Base-by-base conservation (phyloP, 2,888 invertebrate genomes). In the Hybos culiciformis region DNA sequence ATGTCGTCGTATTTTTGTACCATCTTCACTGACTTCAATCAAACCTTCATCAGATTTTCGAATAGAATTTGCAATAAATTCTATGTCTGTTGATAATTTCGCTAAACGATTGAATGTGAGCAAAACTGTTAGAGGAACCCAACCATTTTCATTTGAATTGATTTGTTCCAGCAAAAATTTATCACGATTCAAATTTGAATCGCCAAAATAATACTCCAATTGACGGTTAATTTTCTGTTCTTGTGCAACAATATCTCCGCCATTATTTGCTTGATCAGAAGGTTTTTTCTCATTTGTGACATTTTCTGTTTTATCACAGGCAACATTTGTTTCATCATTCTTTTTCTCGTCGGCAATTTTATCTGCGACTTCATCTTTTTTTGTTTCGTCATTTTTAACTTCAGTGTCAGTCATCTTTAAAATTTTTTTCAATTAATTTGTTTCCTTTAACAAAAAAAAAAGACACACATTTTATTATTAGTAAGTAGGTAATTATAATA, bases 111-210 rank as follows among this genome's bases (percentile, higher is more conserved):
- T 92, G 63, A 97, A 98, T 46, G 80, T 90, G 37, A 85, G 68
- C 66, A 98, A 74, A 0, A 84, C 77, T 0, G 81, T 77, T 37
- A 97, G 61, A 0, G 87, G 77, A 17, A 98, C 77, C 97, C 97
- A 91, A 3, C 88, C 96, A 42, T 92, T 85, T 48, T 93, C 85
- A 51, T 91, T 85, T 49, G 85, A 70, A 52, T 78, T 78, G 2
- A 85, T 76, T 67, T 92, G 83, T 47, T 86, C 85, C 53, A 80
- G 77, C n/a, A 98, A 70, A 61, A 96, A 98, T 65, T 86, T 92
- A 62, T 98, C 97, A 46, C 84, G 76, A 1, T 83, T 80, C 41
- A 98, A 70, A 67, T 98, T 98, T 5, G 83, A 74, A 63, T 98
- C 90, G 39, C 97, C 93, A 71, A 85, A 87, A 31, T 65, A 66